phyloP scores from a whole-genome alignment of 2,888 invertebrate genomes.

The Mimachlamys varia region DNA sequence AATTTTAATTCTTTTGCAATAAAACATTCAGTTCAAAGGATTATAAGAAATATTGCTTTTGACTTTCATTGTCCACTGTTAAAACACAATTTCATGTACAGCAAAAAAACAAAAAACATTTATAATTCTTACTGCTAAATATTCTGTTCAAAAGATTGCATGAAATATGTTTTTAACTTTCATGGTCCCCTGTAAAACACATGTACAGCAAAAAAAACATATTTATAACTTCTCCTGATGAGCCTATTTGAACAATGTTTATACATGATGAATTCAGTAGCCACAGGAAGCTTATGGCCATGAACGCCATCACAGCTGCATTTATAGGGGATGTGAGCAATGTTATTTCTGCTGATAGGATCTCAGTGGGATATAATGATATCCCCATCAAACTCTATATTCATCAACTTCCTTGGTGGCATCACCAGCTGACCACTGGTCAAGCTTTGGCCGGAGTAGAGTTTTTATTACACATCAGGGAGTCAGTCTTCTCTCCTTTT shows the following conservation, averaged over 20 bases:
- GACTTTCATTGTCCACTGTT: neutral
- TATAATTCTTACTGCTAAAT: too few species aligned
- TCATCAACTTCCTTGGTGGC: slow-evolving; percentile 16
- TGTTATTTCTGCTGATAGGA: neutral
- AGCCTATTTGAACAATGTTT: neutral
- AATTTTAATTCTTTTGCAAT: too few species aligned
- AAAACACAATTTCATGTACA: slow-evolving; percentile 13
- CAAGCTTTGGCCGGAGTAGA: neutral
- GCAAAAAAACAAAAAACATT: too few species aligned
- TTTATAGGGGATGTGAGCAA: neutral
- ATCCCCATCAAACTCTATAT: neutral
- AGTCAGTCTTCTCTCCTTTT: neutral
- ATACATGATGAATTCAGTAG: neutral
- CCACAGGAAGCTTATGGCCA: neutral
- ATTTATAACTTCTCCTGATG: neutral
- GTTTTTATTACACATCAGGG: slow-evolving; percentile 10
- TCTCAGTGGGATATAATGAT: neutral
- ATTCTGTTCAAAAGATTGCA: neutral
- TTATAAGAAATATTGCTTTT: neutral
- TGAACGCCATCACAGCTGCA: neutral
- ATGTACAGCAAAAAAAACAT: neutral
- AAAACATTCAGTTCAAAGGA: too few species aligned
- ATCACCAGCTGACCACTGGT: slow-evolving; percentile 8
- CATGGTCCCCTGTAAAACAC: neutral
- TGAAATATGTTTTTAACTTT: neutral